Evolutionary conservation across 2,888 invertebrate genomes (phyloP), one percentile per base, ranked within the genome.

Genomic region (Dolomedes plantarius): DNA sequence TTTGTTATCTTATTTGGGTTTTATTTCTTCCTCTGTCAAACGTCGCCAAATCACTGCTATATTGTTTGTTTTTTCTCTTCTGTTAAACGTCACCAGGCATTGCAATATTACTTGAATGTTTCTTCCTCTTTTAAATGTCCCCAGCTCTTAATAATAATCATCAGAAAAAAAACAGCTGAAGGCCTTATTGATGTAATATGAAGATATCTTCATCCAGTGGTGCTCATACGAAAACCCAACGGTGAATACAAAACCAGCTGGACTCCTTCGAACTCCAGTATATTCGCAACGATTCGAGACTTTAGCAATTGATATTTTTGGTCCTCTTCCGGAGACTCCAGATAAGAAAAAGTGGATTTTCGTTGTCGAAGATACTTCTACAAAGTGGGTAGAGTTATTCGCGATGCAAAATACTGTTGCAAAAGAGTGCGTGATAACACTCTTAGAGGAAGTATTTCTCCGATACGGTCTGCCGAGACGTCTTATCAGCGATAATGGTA

Each of bases 231-330:
- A n/a, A n/a, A n/a, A n/a, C n/a, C n/a, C n/a, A n/a, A n/a, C n/a
- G n/a, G n/a, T n/a, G n/a, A n/a, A n/a, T n/a, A n/a, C n/a, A n/a
- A 72, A 72, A 72, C 50, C 50, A 7, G 2, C 50, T 29, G 72
- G 72, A 32, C n/a, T 72, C 0, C 56, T 72, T n/a, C 28, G 29
- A 50, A 50, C 11, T 5, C 41, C 9, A 46, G n/a, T 46, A 16
- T 46, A 46, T 13, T 46, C 41, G 46, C 41, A 5, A n/a, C 29
- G 50, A 6, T 71, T 71, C 28, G 71, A 71, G 31, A 31, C 11
- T 1, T 9, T 41, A 9, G 3, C 41, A 23, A 41, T 39, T 27
- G 71, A 71, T 41, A 16, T 71, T 9, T 71, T 71, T 71, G 71
- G 6, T 9, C 71, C 71, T 11, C 41, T 71, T 27, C 41, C 41